phyloP scores from a whole-genome alignment of 2,113 vertebrate species.

The Halichoeres trimaculatus region DNA sequence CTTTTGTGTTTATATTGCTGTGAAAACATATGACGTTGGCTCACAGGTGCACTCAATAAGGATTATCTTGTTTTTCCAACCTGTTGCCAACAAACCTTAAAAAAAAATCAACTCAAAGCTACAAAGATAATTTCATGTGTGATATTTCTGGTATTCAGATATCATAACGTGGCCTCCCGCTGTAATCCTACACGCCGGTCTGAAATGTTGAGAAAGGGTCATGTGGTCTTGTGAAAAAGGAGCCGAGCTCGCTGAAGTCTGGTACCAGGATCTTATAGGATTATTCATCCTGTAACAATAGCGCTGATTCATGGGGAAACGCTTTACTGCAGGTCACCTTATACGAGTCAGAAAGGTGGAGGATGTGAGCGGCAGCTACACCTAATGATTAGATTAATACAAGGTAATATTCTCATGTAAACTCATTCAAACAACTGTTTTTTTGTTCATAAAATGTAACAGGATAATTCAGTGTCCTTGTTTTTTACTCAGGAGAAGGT shows the following conservation, averaged over 20 bases:
- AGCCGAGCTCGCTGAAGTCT: background rate
- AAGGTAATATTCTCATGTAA: background rate
- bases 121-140: too few relatives aligned
- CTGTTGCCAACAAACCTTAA: background rate
- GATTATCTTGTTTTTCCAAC: background rate
- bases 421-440: too few relatives aligned
- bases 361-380: too few relatives aligned
- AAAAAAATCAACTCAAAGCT: background rate
- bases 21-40: background rate
- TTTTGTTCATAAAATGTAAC: too few relatives aligned
- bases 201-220: slow-evolving; percentile 1
- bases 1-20: too few relatives aligned
- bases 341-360: background rate
- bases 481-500: too few relatives aligned
- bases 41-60: too few relatives aligned
- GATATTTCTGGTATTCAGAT: background rate
- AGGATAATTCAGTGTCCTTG: too few relatives aligned
- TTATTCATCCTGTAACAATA: slow-evolving; percentile 25
- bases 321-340: background rate
- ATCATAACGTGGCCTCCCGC: background rate
- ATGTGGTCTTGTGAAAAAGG: background rate
- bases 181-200: background rate
- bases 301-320: background rate
- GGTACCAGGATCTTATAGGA: slow-evolving; percentile 11
- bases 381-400: background rate